Conservation (phyloP, 23 tunicate species). For the Phallusia fumigata region DNA sequence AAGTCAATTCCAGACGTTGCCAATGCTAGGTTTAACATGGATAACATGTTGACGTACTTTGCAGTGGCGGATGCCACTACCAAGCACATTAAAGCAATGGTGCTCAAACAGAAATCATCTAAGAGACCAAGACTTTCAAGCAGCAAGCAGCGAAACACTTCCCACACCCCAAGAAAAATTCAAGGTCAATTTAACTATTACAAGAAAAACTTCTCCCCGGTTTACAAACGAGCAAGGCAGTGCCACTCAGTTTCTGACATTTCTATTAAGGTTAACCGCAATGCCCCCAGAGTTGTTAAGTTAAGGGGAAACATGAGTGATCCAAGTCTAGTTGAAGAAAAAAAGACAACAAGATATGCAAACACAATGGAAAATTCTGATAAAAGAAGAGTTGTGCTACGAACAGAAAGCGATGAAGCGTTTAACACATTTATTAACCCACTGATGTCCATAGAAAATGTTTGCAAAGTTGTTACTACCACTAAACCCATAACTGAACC, state of each 20-base stretch:
- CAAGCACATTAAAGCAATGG: constrained; percentile 62
- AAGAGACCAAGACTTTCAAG: constrained; percentile 2
- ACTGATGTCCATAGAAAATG: not conserved
- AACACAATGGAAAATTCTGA: not conserved
- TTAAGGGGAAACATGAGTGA: not conserved
- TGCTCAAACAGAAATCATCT: constrained; percentile 50
- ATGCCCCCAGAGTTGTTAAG: not conserved
- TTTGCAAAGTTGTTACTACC: not conserved
- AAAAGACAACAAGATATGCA: not conserved
- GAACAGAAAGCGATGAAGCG: not conserved
- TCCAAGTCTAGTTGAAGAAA: not conserved
- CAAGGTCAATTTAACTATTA: not conserved
- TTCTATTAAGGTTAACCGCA: not conserved
- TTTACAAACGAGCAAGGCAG: not conserved
- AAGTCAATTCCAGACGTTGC: constrained; percentile 59
- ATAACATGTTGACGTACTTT: constrained; percentile 43
- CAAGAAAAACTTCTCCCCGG: not conserved
- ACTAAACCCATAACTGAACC: not conserved
- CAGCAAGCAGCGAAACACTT: not conserved
- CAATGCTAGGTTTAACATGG: constrained; percentile 13
- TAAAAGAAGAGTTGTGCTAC: not conserved
- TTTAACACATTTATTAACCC: not conserved
- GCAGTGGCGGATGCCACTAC: constrained; percentile 61
- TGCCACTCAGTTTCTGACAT: constrained; percentile 1
- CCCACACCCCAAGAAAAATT: not conserved